Base-by-base conservation (phyloP, 1,140 invertebrate genomes). In the Cryptotermes secundus region DNA sequence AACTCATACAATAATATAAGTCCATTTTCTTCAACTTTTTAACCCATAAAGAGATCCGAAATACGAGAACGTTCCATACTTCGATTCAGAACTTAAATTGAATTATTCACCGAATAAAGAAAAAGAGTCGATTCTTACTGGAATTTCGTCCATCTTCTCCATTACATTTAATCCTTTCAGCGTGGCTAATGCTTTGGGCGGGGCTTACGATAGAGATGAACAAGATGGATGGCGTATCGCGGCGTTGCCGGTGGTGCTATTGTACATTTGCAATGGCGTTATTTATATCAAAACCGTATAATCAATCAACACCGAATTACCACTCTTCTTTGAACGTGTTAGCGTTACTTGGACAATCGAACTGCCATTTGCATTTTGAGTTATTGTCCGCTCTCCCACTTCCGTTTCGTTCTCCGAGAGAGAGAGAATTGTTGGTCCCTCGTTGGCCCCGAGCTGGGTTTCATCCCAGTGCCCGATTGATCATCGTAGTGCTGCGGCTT, bases 341-440 rank as follows among this genome's bases (percentile, higher is more conserved):
- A n/a, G n/a, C 59, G 4, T 31, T 72, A 72, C 59, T n/a, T 72
- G 59, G 59, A 72, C 59, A 72, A 72, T 72, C 59, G 59, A 72
- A 72, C 26, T n/a, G n/a, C 31, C 59, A 72, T 72, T 72, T 72
- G n/a, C 59, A 72, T 72, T 72, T 72, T 72, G 59, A 72, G 26
- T 72, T 31, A 72, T 72, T 72, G 26, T 16, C 14, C n/a, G 7
- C 10, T n/a, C 59, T 26, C n/a, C n/a, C 59, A 31, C 4, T 31
- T n/a, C 59, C 59, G 31, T 72, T 72, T 72, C 59, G n/a, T 59
- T 59, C 53, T 59, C 7, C 7, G 19, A 59, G 6, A 59, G 26
- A n/a, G 22, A 72, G n/a, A 1, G n/a, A 72, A 72, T 31, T 3
- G 59, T 31, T 72, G 9, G n/a, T 72, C 9, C 16, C 7, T 16